These are phyloP conservation scores for Drosophila pachea DNA, from an alignment of 1,140 invertebrate species.

Conservation along the genomic window DNA sequence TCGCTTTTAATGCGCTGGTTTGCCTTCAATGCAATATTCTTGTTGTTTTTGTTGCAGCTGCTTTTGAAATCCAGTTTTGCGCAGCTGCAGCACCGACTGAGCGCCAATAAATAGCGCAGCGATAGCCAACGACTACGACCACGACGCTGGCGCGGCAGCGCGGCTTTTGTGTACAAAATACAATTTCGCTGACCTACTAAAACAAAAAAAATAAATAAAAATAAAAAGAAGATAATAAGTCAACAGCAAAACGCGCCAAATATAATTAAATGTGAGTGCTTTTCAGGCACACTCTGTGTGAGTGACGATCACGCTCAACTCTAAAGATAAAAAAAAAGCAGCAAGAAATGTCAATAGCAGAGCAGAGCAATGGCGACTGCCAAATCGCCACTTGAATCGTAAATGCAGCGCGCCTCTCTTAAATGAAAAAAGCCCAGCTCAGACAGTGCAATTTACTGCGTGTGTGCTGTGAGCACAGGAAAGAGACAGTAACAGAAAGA, in stretches of 20 bases:
- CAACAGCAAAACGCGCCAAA: slow-evolving; percentile 55
- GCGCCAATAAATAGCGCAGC: slow-evolving; percentile 1
- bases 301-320: slow-evolving; percentile 38
- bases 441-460: slow-evolving; percentile 3
- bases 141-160: slow-evolving; percentile 13
- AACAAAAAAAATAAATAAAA: slow-evolving; percentile 25
- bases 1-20: slow-evolving; percentile 66
- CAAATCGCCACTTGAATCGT: slow-evolving; percentile 8
- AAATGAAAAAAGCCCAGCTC: slow-evolving; percentile 19
- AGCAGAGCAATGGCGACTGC: background rate
- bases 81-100: slow-evolving; percentile 63
- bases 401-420: slow-evolving; percentile 3
- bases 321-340: slow-evolving; percentile 43
- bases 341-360: slow-evolving; percentile 6
- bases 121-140: slow-evolving; percentile 26
- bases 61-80: slow-evolving; percentile 74
- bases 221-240: slow-evolving; percentile 33
- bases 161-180: slow-evolving; percentile 25
- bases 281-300: slow-evolving; percentile 38
- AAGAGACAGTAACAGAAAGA: slow-evolving; percentile 12
- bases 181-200: slow-evolving; percentile 74
- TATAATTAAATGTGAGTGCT: slow-evolving; percentile 72
- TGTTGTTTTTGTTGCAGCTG: slow-evolving; percentile 43
- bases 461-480: background rate
- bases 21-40: slow-evolving; percentile 65